Evolutionary conservation across 2,113 vertebrate species (phyloP).

Genomic region (Phrynosoma blainvillii): DNA sequence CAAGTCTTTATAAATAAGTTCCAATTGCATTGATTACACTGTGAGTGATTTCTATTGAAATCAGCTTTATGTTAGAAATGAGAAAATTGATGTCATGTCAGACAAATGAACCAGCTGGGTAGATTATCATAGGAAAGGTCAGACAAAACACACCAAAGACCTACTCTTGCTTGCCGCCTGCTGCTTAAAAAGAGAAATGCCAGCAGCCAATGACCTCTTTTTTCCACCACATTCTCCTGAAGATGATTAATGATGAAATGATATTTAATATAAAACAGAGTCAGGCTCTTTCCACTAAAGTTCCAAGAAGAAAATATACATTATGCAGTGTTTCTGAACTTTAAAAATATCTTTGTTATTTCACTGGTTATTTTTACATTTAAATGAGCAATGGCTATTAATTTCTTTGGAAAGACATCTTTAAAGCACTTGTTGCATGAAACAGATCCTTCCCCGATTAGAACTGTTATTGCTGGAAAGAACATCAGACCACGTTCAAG

Average conservation of each 20-base stretch:
- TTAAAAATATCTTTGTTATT: constrained; percentile 59
- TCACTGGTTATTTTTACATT: constrained; percentile 68
- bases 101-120: neutral
- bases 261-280: constrained; percentile 69
- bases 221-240: constrained; percentile 37
- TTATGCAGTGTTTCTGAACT: constrained; percentile 63
- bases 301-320: constrained; percentile 71
- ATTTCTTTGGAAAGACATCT: constrained; percentile 63
- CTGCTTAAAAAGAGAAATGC: constrained; percentile 44
- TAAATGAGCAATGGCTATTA: constrained; percentile 58
- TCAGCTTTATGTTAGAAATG: neutral
- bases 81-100: neutral
- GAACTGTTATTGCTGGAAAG: constrained; percentile 71
- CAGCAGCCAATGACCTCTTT: constrained; percentile 18
- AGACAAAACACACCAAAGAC: constrained; percentile 2
- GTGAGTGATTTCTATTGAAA: neutral
- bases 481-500: constrained; percentile 49
- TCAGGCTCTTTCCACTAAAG: constrained; percentile 62
- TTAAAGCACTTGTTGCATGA: constrained; percentile 68
- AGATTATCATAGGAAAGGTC: constrained; percentile 30
- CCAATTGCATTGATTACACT: neutral
- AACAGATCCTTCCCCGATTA: constrained; percentile 66
- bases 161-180: constrained; percentile 51
- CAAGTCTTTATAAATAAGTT: neutral
- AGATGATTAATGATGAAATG: constrained; percentile 69